Conservation (phyloP, 2,797 vertebrate species). For the Macropus fuliginosus region DNA sequence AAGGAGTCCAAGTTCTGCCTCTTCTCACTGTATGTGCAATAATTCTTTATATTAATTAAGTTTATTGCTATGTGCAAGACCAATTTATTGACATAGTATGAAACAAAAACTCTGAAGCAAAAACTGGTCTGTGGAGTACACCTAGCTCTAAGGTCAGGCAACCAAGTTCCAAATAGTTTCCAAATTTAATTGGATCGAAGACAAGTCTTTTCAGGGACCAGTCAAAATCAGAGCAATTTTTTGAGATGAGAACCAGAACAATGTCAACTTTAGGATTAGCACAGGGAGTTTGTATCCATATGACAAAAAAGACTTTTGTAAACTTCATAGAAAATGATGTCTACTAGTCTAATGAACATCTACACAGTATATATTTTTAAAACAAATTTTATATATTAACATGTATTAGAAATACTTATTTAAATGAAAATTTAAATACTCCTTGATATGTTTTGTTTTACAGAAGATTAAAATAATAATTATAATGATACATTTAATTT, state of each 20-base stretch:
- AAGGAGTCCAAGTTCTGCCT: background rate
- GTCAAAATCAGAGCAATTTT: slow-evolving; percentile 50
- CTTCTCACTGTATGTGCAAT: background rate
- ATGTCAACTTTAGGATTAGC: slow-evolving; percentile 35
- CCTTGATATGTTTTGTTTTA: background rate
- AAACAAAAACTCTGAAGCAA: background rate
- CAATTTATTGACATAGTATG: background rate
- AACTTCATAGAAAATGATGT: slow-evolving; percentile 22
- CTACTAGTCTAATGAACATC: slow-evolving; percentile 27
- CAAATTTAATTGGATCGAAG: slow-evolving; percentile 56
- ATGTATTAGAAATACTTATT: background rate
- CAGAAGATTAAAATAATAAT: background rate
- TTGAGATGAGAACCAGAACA: slow-evolving; percentile 41
- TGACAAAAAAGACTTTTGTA: slow-evolving; percentile 12
- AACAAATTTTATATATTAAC: background rate
- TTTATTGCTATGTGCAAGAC: background rate
- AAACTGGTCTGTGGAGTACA: background rate
- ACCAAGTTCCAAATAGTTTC: background rate
- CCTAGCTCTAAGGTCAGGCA: slow-evolving; percentile 35
- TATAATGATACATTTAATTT: background rate
- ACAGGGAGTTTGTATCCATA: slow-evolving; percentile 7
- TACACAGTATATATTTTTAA: background rate
- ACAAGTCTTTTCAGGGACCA: slow-evolving; percentile 35
- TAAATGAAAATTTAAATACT: background rate
- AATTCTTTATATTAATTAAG: background rate